Evolutionary conservation across 2,113 vertebrate species (phyloP).

Genomic region (Phylloscopus trochilus): DNA sequence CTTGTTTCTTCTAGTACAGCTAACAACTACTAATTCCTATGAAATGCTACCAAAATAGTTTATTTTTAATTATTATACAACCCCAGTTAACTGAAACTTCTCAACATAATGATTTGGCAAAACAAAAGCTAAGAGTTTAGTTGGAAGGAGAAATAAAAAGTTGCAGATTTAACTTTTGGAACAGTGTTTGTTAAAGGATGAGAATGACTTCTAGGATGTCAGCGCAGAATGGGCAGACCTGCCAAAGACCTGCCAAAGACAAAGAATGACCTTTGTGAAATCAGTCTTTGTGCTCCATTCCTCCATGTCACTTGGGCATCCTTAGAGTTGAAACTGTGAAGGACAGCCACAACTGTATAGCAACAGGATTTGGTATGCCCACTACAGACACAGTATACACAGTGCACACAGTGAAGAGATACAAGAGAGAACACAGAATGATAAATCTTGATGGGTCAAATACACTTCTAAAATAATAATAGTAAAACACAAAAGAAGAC

Average conservation of each 20-base stretch:
- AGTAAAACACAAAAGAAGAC: not conserved
- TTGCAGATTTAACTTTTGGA: not conserved
- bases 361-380: not conserved
- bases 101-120: not conserved
- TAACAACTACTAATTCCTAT: not conserved
- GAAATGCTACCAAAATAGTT: not conserved
- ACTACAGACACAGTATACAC: not conserved
- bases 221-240: fast-evolving
- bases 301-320: not conserved
- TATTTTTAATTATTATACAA: not conserved
- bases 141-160: not conserved
- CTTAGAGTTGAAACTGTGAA: not conserved
- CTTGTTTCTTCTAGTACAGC: not conserved
- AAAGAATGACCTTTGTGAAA: not conserved
- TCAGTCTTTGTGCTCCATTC: not conserved
- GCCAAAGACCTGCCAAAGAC: not conserved
- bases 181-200: not conserved
- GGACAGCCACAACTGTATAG: not conserved
- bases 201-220: not conserved
- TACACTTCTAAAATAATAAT: not conserved
- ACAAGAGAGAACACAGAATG: not conserved
- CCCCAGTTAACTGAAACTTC: not conserved
- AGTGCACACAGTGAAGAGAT: not conserved
- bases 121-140: not conserved
- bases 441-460: not conserved